These are phyloP conservation scores for Brachionus koreanus DNA, from an alignment of 1,140 invertebrate species.

Conservation along the genomic window DNA sequence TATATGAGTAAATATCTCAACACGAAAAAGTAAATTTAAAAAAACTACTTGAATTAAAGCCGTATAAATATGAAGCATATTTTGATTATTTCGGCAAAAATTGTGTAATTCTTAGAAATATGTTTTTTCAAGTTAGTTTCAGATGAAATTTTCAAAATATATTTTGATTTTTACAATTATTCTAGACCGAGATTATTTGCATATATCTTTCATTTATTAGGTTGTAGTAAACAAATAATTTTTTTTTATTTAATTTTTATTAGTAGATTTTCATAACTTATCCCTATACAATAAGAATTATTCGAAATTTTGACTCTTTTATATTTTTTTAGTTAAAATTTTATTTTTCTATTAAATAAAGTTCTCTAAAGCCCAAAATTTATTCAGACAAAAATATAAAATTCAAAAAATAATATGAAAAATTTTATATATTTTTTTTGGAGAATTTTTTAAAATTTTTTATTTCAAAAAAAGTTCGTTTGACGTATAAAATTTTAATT, in stretches of 20 bases:
- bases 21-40: slow-evolving; percentile 11
- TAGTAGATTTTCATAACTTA: too few relatives aligned
- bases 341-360: not conserved
- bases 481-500: too few relatives aligned
- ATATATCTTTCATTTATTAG: too few relatives aligned
- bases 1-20: slow-evolving; percentile 8
- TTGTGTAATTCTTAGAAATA: not conserved
- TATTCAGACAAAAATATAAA: too few relatives aligned
- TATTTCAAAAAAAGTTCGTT: too few relatives aligned
- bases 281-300: not conserved
- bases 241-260: too few relatives aligned
- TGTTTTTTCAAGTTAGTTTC: not conserved
- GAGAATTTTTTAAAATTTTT: too few relatives aligned
- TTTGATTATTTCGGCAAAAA: not conserved
- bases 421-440: too few relatives aligned
- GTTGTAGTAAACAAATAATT: too few relatives aligned
- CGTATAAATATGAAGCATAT: not conserved
- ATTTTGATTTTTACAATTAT: not conserved
- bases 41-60: slow-evolving; percentile 8
- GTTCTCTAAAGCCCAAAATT: too few relatives aligned
- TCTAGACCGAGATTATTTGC: not conserved
- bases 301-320: not conserved
- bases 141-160: not conserved
- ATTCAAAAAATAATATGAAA: too few relatives aligned
- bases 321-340: too few relatives aligned